Conservation (phyloP, 2,888 invertebrate species). For the Sarcophaga carnaria region DNA sequence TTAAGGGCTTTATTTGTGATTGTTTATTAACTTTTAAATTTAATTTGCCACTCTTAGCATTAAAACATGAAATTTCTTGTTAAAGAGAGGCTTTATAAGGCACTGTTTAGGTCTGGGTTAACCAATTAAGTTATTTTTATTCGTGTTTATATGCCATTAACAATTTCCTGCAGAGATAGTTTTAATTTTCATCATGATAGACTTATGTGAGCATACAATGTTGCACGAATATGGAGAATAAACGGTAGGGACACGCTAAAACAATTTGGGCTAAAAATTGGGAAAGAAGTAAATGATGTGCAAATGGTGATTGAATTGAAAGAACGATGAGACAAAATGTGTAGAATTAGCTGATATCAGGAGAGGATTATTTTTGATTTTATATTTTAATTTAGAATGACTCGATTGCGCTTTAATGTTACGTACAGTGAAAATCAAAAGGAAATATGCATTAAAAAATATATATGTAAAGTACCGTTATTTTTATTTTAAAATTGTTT, state of each 20-base stretch:
- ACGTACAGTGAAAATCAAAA: too few relatives aligned
- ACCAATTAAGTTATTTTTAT: slow-evolving; percentile 13
- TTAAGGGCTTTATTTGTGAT: too few relatives aligned
- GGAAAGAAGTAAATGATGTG: not conserved
- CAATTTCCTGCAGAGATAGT: slow-evolving; percentile 12
- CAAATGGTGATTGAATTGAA: not conserved
- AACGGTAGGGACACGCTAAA: slow-evolving; percentile 10
- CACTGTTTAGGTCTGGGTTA: not conserved
- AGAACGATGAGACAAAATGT: too few relatives aligned
- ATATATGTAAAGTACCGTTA: too few relatives aligned
- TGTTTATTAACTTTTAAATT: too few relatives aligned
- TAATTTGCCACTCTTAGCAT: not conserved
- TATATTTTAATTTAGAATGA: too few relatives aligned
- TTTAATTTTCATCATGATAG: slow-evolving; percentile 14
- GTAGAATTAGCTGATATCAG: too few relatives aligned
- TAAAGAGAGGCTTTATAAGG: not conserved
- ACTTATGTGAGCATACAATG: slow-evolving; percentile 1
- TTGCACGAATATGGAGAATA: not conserved
- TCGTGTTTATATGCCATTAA: slow-evolving; percentile 29
- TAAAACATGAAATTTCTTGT: not conserved
- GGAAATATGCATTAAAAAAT: too few relatives aligned
- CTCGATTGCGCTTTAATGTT: too few relatives aligned
- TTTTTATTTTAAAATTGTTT: too few relatives aligned
- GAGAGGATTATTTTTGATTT: too few relatives aligned
- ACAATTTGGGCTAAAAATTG: not conserved